A percentile compares a stretch with the other conserved stretches of the same genome.
Evolutionary conservation across 2,113 vertebrate species (phyloP).

Genomic region (Neopipo cinnamomea): DNA sequence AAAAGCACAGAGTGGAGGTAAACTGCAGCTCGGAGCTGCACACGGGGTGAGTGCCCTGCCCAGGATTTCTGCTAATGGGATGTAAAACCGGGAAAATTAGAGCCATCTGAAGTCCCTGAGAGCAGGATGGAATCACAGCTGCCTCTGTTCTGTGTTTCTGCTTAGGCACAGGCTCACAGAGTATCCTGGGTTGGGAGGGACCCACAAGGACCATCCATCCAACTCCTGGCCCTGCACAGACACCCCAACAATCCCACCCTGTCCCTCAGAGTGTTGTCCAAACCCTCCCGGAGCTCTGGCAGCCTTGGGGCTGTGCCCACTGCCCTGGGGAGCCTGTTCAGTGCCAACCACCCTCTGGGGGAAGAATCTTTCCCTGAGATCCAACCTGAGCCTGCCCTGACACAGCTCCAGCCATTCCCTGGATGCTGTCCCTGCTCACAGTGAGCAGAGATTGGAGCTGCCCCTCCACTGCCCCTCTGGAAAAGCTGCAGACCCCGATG

Average conservation of each 20-base stretch:
- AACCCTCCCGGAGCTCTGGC: not conserved
- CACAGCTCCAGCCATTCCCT: not conserved
- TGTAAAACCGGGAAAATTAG: not conserved
- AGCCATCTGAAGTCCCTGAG: not conserved
- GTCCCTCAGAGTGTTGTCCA: not conserved
- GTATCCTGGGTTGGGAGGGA: not conserved
- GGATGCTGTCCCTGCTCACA: not conserved
- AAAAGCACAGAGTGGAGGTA: not conserved
- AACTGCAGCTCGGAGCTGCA: not conserved
- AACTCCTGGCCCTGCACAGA: not conserved
- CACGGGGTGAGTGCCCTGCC: not conserved
- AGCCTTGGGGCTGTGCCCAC: not conserved
- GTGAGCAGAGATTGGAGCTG: no score
- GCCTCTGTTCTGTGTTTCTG: not conserved
- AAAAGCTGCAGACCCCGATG: no score
- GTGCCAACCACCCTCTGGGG: not conserved
- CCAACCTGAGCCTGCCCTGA: not conserved
- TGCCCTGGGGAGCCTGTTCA: not conserved
- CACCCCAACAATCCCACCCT: not conserved
- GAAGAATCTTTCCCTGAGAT: not conserved
- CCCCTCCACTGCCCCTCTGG: no score
- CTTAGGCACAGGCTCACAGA: no score
- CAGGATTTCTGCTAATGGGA: not conserved
- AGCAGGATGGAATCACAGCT: not conserved
- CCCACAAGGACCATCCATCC: not conserved